Evolutionary conservation across 2,113 vertebrate genomes (phyloP).

Genomic region (Neolamprologus falcicula): DNA sequence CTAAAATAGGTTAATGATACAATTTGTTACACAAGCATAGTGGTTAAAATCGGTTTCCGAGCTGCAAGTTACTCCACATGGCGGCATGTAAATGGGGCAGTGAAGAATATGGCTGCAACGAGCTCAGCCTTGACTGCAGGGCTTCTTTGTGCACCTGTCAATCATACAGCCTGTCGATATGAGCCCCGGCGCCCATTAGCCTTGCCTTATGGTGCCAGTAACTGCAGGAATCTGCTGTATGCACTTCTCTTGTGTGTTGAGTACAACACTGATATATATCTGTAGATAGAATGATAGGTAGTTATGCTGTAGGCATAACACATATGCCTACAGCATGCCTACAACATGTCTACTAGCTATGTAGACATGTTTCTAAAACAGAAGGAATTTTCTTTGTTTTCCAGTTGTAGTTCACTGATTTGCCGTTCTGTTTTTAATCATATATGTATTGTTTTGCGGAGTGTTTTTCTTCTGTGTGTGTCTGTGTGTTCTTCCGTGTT

Average conservation of each 20-base stretch:
- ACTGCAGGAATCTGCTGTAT: not conserved
- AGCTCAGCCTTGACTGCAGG: constrained; percentile 10
- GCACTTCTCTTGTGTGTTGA: not conserved
- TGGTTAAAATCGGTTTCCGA: not conserved
- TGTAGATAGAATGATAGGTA: not conserved
- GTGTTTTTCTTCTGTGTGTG: not conserved
- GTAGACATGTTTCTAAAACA: not conserved
- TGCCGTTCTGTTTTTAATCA: not conserved
- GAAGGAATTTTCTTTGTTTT: not conserved
- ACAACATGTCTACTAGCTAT: not conserved
- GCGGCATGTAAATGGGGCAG: not conserved
- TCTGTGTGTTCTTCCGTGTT: not conserved
- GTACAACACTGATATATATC: not conserved
- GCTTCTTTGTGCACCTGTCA: constrained; percentile 43
- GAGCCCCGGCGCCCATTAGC: constrained; percentile 33
- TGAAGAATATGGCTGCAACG: not conserved
- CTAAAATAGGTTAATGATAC: constrained; percentile 22
- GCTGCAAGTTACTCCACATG: not conserved
- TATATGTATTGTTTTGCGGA: not conserved
- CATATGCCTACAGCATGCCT: not conserved
- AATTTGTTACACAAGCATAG: not conserved
- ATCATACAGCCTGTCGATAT: constrained; percentile 38
- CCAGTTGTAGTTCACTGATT: not conserved
- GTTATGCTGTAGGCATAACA: not conserved
- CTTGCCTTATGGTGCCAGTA: constrained; percentile 12